Conservation (phyloP, 1,140 invertebrate species). For the Ruditapes philippinarum region DNA sequence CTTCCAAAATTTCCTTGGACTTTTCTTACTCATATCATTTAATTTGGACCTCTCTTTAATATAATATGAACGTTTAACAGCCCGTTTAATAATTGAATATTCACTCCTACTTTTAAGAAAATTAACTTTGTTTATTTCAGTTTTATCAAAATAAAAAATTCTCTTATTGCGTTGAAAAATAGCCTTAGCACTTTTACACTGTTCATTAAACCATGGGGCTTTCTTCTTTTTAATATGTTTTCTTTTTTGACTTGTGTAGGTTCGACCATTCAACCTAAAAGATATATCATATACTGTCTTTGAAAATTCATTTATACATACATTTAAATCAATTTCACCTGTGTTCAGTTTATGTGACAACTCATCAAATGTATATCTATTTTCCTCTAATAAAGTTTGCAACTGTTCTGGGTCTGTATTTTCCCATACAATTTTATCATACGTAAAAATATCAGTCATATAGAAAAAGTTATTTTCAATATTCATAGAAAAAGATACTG, state of each 20-base stretch:
- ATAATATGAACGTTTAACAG: not conserved
- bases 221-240: not conserved
- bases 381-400: too few species aligned
- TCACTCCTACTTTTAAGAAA: not conserved
- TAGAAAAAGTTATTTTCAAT: not conserved
- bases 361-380: too few species aligned
- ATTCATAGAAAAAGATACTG: too few species aligned
- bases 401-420: too few species aligned
- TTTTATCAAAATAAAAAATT: not conserved
- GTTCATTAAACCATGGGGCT: not conserved
- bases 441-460: not conserved
- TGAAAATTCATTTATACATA: slow-evolving; percentile 1
- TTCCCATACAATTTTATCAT: too few species aligned
- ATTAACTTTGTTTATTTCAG: not conserved
- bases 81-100: not conserved
- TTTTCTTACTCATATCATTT: not conserved
- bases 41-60: not conserved
- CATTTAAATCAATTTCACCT: not conserved
- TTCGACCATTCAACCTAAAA: not conserved
- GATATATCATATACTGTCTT: not conserved
- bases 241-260: not conserved
- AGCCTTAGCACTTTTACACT: not conserved
- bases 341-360: too few species aligned
- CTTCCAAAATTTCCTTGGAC: not conserved
- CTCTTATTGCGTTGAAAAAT: not conserved